Percentiles rank a stretch among this genome's conserved stretches.
Conservation (phyloP, 2,113 vertebrate genomes). For the Crotalus horridus region DNA sequence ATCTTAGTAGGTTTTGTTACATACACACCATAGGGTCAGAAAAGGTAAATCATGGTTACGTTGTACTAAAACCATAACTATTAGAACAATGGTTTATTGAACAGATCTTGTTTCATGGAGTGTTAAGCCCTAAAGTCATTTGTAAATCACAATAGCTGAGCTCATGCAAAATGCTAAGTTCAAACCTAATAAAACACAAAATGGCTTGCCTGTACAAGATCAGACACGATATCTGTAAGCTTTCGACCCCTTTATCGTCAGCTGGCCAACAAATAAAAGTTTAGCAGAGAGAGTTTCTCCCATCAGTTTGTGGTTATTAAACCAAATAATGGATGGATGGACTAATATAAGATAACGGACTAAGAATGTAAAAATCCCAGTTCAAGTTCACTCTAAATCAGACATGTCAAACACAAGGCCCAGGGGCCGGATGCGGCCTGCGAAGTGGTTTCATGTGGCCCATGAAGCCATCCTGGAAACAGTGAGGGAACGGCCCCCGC, state of each 20-base stretch:
- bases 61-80: background rate
- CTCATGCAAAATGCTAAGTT: background rate
- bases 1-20: background rate
- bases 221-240: background rate
- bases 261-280: background rate
- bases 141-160: background rate
- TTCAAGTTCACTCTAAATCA: background rate
- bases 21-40: background rate
- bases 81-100: background rate
- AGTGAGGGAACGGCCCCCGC: too few relatives aligned
- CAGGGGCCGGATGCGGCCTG: too few relatives aligned
- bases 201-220: background rate
- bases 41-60: background rate
- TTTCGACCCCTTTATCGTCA: background rate
- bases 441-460: too few relatives aligned
- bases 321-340: background rate
- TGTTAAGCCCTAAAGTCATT: background rate
- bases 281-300: background rate
- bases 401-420: too few relatives aligned
- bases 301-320: background rate
- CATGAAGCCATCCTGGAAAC: too few relatives aligned
- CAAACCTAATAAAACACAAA: background rate
- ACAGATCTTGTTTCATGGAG: background rate
- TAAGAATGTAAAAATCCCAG: background rate
- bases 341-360: background rate